Evolutionary conservation across 1,140 invertebrate species (phyloP).

Genomic region (Diprion similis): DNA sequence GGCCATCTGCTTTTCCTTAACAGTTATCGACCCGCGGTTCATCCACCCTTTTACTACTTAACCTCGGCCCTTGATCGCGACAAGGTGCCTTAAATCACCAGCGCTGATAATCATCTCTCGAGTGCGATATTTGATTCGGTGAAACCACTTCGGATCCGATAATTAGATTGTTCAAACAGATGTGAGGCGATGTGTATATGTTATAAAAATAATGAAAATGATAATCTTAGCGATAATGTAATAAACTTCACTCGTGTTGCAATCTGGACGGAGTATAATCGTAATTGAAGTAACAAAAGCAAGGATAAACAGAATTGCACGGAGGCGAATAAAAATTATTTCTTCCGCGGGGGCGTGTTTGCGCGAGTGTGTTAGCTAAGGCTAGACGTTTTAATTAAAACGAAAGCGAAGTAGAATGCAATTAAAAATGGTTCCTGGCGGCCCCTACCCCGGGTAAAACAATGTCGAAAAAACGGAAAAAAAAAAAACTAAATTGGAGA

Average conservation of each 20-base stretch:
- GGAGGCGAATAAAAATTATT: too few species aligned
- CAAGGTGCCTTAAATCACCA: not conserved
- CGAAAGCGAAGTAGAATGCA: not conserved
- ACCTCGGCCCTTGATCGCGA: not conserved
- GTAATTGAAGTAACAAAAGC: not conserved
- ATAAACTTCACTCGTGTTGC: too few species aligned
- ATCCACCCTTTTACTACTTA: not conserved
- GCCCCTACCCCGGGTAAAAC: too few species aligned
- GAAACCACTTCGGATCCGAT: not conserved
- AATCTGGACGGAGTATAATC: not conserved
- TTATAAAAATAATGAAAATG: not conserved
- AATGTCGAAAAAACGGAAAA: too few species aligned
- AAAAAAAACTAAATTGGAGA: too few species aligned
- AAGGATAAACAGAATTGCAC: not conserved
- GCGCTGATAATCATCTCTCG: not conserved
- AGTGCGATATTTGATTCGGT: too few species aligned
- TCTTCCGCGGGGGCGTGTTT: not conserved
- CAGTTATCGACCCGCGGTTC: constrained; percentile 3
- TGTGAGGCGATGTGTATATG: not conserved
- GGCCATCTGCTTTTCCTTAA: constrained; percentile 3
- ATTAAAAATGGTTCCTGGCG: not conserved
- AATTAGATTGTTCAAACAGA: not conserved
- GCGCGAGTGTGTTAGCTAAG: not conserved
- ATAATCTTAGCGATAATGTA: not conserved
- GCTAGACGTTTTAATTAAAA: constrained; percentile 8